These are phyloP conservation scores for Nicator chloris DNA, from an alignment of 2,113 vertebrate genomes.

Conservation along the genomic window DNA sequence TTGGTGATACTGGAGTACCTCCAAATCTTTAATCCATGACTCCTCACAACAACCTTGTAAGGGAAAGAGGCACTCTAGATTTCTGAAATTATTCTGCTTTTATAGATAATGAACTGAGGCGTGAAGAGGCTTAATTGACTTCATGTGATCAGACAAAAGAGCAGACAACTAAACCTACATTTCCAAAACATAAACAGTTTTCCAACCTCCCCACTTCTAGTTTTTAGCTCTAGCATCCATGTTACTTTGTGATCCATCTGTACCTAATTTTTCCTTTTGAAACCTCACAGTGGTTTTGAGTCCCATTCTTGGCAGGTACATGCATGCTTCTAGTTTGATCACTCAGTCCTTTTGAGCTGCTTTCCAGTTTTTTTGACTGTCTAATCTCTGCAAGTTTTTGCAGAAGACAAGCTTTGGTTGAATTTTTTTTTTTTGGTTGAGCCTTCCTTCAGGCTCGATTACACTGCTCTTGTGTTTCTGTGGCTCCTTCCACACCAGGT, in stretches of 20 bases:
- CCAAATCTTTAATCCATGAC: background rate
- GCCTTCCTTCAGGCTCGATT: background rate
- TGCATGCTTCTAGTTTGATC: background rate
- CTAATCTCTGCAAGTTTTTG: background rate
- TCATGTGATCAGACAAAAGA: background rate
- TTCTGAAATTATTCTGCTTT: background rate
- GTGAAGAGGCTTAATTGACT: slow-evolving; percentile 6
- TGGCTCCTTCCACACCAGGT: rapidly evolving
- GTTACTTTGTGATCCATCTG: background rate
- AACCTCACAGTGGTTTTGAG: background rate
- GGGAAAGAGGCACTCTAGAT: background rate
- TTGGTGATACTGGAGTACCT: background rate
- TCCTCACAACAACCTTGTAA: background rate
- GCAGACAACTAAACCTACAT: background rate
- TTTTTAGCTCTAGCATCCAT: background rate
- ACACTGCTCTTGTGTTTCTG: background rate
- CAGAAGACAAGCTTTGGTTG: background rate
- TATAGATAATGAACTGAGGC: background rate
- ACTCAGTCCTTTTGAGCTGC: background rate
- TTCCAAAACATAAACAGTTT: background rate
- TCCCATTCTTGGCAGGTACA: background rate
- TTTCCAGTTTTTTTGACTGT: background rate
- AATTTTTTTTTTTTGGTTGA: too few relatives aligned
- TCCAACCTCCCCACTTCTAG: background rate
- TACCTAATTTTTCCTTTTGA: background rate